A percentile compares a stretch with the other conserved stretches of the same genome.
These are phyloP conservation scores for Eupeodes corollae DNA, from an alignment of 1,140 invertebrate genomes.

Conservation along the genomic window DNA sequence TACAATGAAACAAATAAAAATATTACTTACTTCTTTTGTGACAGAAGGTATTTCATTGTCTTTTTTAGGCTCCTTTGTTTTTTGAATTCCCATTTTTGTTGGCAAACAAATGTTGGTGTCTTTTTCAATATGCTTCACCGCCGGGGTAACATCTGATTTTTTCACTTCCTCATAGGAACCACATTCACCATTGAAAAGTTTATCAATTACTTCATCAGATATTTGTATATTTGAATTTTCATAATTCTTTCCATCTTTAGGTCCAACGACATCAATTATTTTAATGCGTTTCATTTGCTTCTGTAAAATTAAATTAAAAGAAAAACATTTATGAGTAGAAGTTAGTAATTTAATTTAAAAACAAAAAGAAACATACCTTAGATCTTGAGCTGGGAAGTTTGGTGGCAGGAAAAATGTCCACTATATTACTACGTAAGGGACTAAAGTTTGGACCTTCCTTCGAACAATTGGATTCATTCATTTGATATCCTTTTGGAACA, in stretches of 20 bases:
- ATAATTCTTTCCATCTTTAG: slow-evolving; percentile 13
- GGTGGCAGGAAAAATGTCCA: slow-evolving; percentile 44
- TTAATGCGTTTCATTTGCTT: slow-evolving; percentile 42
- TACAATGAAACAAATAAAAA: too few species aligned
- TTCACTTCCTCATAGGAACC: slow-evolving; percentile 24
- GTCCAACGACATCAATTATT: slow-evolving; percentile 42
- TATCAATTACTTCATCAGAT: slow-evolving; percentile 34
- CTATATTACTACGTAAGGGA: slow-evolving; percentile 38
- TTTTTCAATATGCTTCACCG: not conserved
- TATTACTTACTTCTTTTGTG: too few species aligned
- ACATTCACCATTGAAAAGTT: slow-evolving; percentile 31
- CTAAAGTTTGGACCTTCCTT: slow-evolving; percentile 28
- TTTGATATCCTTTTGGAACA: too few species aligned
- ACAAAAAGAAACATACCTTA: slow-evolving; percentile 32
- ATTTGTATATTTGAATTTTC: slow-evolving; percentile 17
- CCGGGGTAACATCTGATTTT: slow-evolving; percentile 4
- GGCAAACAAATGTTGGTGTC: not conserved
- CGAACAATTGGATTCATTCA: too few species aligned
- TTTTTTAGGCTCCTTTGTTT: too few species aligned
- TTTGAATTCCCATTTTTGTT: too few species aligned
- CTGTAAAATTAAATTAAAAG: slow-evolving; percentile 31
- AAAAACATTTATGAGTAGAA: slow-evolving; percentile 2
- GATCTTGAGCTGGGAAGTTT: slow-evolving; percentile 52
- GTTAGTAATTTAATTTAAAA: slow-evolving; percentile 30
- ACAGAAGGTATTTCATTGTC: too few species aligned